These are phyloP conservation scores for Ancistrus triradiatus DNA, from an alignment of 2,113 vertebrate genomes.

Conservation along the genomic window DNA sequence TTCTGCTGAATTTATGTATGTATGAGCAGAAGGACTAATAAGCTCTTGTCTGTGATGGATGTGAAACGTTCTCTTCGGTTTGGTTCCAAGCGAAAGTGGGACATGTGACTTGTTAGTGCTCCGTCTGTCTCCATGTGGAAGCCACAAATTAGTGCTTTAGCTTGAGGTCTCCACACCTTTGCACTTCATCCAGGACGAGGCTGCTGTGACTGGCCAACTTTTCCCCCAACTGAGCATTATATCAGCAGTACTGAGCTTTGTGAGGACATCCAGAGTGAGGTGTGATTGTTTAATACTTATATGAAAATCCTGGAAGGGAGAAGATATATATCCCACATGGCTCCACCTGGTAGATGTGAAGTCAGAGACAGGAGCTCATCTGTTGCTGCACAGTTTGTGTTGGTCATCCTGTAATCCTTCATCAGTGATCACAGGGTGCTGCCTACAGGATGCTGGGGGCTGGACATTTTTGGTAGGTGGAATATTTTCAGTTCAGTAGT, in stretches of 20 bases:
- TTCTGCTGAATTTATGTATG: slow-evolving; percentile 15
- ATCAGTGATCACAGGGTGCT: too few relatives aligned
- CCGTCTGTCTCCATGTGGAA: slow-evolving; percentile 31
- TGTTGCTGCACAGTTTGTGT: too few relatives aligned
- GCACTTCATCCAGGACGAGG: slow-evolving; percentile 34
- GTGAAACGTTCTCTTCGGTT: slow-evolving; percentile 12
- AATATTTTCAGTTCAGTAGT: too few relatives aligned
- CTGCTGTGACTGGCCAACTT: slow-evolving; percentile 29
- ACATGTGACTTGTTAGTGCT: slow-evolving; percentile 15
- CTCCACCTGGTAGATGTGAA: too few relatives aligned
- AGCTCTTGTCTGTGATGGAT: slow-evolving; percentile 8
- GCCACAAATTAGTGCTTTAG: slow-evolving; percentile 44
- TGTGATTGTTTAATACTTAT: too few relatives aligned
- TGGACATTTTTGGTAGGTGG: too few relatives aligned
- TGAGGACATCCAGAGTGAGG: slow-evolving; percentile 16
- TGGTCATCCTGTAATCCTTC: too few relatives aligned
- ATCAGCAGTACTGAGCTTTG: slow-evolving; percentile 28
- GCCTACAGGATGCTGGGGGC: too few relatives aligned
- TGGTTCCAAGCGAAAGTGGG: slow-evolving; percentile 18
- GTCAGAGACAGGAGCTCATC: too few relatives aligned
- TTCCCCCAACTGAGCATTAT: slow-evolving; percentile 34
- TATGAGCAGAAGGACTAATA: slow-evolving; percentile 7
- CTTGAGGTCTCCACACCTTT: slow-evolving; percentile 40
- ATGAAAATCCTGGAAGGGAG: too few relatives aligned
- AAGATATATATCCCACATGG: too few relatives aligned